Conservation (phyloP, 1,140 invertebrate species). For the Brachionus koreanus region DNA sequence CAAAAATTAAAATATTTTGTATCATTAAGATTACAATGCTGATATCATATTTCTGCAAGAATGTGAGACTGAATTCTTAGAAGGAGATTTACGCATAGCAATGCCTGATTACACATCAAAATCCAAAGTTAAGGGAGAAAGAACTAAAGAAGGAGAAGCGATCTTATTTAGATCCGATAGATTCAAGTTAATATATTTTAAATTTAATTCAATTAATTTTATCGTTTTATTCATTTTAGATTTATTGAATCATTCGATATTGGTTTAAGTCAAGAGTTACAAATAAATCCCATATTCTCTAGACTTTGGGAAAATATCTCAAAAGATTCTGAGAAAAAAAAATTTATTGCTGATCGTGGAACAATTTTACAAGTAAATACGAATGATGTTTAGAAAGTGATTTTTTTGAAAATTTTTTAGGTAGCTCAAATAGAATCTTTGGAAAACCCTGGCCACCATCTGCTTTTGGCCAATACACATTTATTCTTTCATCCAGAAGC, state of each 20-base stretch:
- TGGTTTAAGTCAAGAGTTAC: conserved; percentile 17
- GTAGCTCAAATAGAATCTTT: conserved; percentile 2
- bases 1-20: neutral
- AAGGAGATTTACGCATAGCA: neutral
- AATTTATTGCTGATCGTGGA: conserved; percentile 17
- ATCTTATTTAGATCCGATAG: conserved; percentile 14
- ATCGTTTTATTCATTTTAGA: neutral
- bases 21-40: conserved; percentile 27
- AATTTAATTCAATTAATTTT: neutral
- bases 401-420: neutral
- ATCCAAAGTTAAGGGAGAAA: conserved; percentile 18
- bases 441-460: neutral
- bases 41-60: conserved; percentile 43
- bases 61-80: conserved; percentile 39
- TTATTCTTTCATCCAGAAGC: conserved; percentile 42
- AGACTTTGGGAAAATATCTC: neutral
- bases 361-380: conserved; percentile 12
- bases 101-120: neutral
- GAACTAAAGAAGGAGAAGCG: conserved; percentile 27
- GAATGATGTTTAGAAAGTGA: neutral
- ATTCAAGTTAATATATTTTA: neutral
- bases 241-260: conserved; percentile 23
- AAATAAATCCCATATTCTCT: conserved; percentile 14
- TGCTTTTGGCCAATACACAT: conserved; percentile 40
- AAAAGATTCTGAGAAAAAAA: neutral